Evolutionary conservation across 2,797 vertebrate genomes (phyloP).

Genomic region (Amniataba percoides): DNA sequence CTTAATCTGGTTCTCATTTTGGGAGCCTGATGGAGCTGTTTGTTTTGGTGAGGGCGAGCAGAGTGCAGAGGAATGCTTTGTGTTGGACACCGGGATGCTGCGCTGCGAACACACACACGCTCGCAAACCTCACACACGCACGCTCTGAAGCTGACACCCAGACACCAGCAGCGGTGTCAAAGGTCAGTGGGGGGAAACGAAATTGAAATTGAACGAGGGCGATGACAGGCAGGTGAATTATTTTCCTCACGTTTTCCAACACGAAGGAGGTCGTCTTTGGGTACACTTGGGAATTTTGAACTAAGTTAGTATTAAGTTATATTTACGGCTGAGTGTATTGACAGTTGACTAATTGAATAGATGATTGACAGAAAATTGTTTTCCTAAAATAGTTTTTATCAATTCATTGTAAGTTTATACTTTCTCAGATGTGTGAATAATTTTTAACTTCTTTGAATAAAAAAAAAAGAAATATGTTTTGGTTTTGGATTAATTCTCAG

Average conservation of each 20-base stretch:
- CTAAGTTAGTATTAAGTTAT: neutral
- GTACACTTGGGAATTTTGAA: neutral
- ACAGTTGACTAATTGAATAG: neutral
- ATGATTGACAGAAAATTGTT: neutral
- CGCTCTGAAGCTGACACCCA: slow-evolving; percentile 52
- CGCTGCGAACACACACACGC: slow-evolving; percentile 49
- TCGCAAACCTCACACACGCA: slow-evolving; percentile 34
- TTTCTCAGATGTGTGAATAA: neutral
- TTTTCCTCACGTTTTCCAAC: slow-evolving; percentile 28
- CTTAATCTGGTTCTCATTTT: slow-evolving; percentile 84
- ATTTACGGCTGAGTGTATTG: neutral
- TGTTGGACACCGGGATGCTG: slow-evolving; percentile 64
- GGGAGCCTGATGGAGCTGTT: slow-evolving; percentile 77
- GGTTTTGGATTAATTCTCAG: neutral
- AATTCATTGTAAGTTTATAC: neutral
- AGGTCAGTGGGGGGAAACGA: slow-evolving; percentile 37
- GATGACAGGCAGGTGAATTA: slow-evolving; percentile 34
- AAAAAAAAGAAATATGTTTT: neutral
- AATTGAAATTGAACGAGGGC: slow-evolving; percentile 8
- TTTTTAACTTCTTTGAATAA: neutral
- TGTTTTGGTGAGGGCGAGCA: slow-evolving; percentile 78
- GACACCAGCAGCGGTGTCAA: slow-evolving; percentile 47
- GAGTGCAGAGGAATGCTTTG: slow-evolving; percentile 75
- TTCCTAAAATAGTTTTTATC: too few relatives aligned
- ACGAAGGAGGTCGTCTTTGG: neutral